Evolutionary conservation across 2,797 vertebrate genomes (phyloP).

Genomic region (Cyclura pinguis): DNA sequence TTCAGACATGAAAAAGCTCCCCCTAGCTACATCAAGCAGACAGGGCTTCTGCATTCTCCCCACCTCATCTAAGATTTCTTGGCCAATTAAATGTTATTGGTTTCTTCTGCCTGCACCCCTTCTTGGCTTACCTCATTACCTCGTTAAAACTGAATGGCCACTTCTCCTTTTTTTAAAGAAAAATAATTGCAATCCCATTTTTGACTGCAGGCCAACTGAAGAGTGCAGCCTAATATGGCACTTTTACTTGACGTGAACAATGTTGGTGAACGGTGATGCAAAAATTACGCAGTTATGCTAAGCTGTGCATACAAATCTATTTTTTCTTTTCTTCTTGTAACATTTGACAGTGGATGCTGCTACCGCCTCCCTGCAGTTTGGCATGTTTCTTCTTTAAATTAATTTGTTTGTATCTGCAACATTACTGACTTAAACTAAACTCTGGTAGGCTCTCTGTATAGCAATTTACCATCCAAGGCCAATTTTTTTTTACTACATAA

Average conservation of each 20-base stretch:
- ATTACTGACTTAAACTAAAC: slow-evolving; percentile 57
- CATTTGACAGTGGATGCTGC: slow-evolving; percentile 34
- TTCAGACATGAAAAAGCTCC: too few relatives aligned
- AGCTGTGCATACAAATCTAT: slow-evolving; percentile 35
- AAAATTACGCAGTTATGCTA: slow-evolving; percentile 21
- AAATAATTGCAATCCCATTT: slow-evolving; percentile 41
- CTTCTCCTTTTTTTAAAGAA: slow-evolving; percentile 44
- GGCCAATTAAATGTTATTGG: not conserved
- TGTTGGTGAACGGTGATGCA: slow-evolving; percentile 40
- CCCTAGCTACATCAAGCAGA: too few relatives aligned
- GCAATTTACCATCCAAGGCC: slow-evolving; percentile 43
- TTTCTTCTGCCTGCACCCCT: slow-evolving; percentile 43
- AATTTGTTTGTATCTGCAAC: slow-evolving; percentile 36
- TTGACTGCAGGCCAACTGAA: slow-evolving; percentile 45
- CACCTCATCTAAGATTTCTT: not conserved
- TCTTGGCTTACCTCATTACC: slow-evolving; percentile 46
- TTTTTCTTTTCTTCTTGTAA: slow-evolving; percentile 25
- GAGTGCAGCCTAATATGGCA: slow-evolving; percentile 26
- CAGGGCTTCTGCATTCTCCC: not conserved
- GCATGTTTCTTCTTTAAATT: not conserved
- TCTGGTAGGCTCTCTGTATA: slow-evolving; percentile 61
- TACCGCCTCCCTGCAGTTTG: not conserved
- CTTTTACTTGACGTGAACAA: slow-evolving; percentile 43
- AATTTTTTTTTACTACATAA: not conserved
- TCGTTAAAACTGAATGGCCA: slow-evolving; percentile 59